Percentiles rank a stretch among this genome's conserved stretches.
Evolutionary conservation across 2,888 invertebrate genomes (phyloP).

Genomic region (Ichneumon xanthorius): DNA sequence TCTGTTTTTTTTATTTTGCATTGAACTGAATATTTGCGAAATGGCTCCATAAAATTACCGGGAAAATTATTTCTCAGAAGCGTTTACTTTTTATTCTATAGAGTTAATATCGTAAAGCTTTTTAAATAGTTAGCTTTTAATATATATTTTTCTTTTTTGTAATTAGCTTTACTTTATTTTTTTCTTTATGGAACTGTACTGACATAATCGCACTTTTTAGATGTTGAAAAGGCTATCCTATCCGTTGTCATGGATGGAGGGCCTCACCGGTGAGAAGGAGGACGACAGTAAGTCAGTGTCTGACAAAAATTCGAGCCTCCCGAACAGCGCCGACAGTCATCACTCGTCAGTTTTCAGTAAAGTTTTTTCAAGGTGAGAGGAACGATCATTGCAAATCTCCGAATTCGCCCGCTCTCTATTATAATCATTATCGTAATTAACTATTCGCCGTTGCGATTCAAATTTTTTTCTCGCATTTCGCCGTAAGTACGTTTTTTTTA

Average conservation of each 20-base stretch:
- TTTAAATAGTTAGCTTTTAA: background rate
- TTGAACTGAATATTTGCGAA: background rate
- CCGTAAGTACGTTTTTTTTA: conserved; percentile 34
- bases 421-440: conserved; percentile 61
- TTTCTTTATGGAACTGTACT: conserved; percentile 21
- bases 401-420: conserved; percentile 48
- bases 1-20: background rate
- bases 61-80: background rate
- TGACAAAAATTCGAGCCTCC: conserved; percentile 87
- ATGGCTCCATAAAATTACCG: background rate
- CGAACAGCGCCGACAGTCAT: conserved; percentile 88
- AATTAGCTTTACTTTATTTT: conserved; percentile 6
- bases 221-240: conserved; percentile 96
- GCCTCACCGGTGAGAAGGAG: conserved; percentile 91
- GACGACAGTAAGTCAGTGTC: conserved; percentile 86
- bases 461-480: conserved; percentile 40
- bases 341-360: conserved; percentile 94
- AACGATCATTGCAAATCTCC: conserved; percentile 26
- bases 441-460: conserved; percentile 69
- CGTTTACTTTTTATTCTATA: background rate
- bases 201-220: conserved; percentile 85
- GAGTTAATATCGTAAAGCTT: background rate
- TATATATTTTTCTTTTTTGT: background rate
- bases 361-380: conserved; percentile 93
- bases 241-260: conserved; percentile 96